Conservation (phyloP, 2,888 invertebrate species). For the Argynnis bischoffii region DNA sequence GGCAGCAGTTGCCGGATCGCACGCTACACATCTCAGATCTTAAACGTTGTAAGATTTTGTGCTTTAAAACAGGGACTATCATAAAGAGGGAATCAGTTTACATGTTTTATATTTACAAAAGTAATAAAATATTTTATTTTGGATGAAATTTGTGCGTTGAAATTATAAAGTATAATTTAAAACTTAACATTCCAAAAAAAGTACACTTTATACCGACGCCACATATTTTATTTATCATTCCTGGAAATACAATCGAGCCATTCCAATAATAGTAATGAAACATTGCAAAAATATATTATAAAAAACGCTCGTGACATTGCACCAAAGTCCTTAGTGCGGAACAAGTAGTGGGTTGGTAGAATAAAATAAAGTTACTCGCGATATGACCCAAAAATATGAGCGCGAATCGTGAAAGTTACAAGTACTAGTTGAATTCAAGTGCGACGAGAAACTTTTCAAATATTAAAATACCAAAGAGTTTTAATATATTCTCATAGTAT, state of each 20-base stretch:
- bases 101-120: background rate
- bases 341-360: conserved; percentile 19
- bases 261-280: background rate
- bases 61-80: background rate
- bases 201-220: too few species aligned
- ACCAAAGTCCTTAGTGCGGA: conserved; percentile 14
- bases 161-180: too few species aligned
- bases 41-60: conserved; percentile 17
- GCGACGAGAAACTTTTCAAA: conserved; percentile 37
- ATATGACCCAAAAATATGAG: conserved; percentile 32
- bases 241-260: too few species aligned
- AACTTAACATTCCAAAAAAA: too few species aligned
- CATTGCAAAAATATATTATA: background rate
- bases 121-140: too few species aligned
- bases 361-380: conserved; percentile 29
- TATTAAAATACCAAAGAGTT: conserved; percentile 38
- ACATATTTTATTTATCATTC: too few species aligned
- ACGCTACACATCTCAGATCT: conserved; percentile 20
- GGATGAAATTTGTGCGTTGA: too few species aligned
- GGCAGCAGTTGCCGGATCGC: conserved; percentile 33
- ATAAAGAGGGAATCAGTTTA: background rate
- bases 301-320: conserved; percentile 19
- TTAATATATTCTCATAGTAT: conserved; percentile 34
- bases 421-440: conserved; percentile 35
- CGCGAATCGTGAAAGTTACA: conserved; percentile 33